phyloP scores from a whole-genome alignment of 2,888 invertebrate genomes.

The Dryocosmus kuriphilus region DNA sequence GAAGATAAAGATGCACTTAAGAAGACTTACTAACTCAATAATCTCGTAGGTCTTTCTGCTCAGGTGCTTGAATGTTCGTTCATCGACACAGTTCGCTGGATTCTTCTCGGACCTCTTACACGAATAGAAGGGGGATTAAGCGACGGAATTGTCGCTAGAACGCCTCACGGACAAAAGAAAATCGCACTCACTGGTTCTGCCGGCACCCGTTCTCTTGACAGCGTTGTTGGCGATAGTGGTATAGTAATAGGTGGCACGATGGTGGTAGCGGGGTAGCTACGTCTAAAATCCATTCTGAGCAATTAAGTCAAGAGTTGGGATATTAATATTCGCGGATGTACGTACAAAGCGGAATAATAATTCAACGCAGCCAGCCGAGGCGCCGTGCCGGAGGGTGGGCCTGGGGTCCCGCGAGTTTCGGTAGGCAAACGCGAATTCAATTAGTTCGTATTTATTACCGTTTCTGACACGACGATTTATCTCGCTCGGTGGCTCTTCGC shows the following conservation, averaged over 20 bases:
- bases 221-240: slow-evolving; percentile 4
- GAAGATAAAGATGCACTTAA: slow-evolving; percentile 23
- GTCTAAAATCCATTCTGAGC: slow-evolving; percentile 72
- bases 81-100: slow-evolving; percentile 56
- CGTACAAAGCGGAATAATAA: slow-evolving; percentile 75
- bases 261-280: slow-evolving; percentile 44
- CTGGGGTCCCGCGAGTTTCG: slow-evolving; percentile 61
- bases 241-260: slow-evolving; percentile 4
- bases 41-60: slow-evolving; percentile 46
- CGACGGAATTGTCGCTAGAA: slow-evolving; percentile 58
- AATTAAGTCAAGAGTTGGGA: slow-evolving; percentile 74
- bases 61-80: slow-evolving; percentile 51
- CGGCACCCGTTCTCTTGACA: slow-evolving; percentile 34
- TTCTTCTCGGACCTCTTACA: slow-evolving; percentile 42
- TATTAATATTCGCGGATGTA: slow-evolving; percentile 75
- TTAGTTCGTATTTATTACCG: slow-evolving; percentile 72
- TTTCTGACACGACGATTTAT: slow-evolving; percentile 66
- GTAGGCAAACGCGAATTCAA: slow-evolving; percentile 72
- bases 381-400: slow-evolving; percentile 55
- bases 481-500: slow-evolving; percentile 56
- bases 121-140: slow-evolving; percentile 52
- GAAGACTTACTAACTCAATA: slow-evolving; percentile 52
- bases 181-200: slow-evolving; percentile 48
- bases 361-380: slow-evolving; percentile 67
- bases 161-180: slow-evolving; percentile 63